Percentiles rank a stretch among this genome's conserved stretches.
These are phyloP conservation scores for Belonocnema kinseyi DNA, from an alignment of 1,140 invertebrate species.

Conservation along the genomic window DNA sequence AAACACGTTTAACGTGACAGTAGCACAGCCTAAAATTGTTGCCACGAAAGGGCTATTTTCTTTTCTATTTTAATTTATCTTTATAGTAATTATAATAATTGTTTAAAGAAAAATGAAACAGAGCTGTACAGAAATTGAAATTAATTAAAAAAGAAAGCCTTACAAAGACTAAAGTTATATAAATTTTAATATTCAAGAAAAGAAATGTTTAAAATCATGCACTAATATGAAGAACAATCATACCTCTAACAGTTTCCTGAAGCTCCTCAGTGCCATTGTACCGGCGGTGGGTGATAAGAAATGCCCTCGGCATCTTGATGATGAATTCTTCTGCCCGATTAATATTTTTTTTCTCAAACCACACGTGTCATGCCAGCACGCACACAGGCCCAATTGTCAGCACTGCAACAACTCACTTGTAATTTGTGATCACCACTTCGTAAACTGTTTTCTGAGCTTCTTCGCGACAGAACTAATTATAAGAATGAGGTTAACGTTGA, in stretches of 20 bases:
- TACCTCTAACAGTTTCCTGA: constrained; percentile 67
- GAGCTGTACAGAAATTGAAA: too few relatives aligned
- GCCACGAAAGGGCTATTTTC: too few relatives aligned
- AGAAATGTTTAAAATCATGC: neutral
- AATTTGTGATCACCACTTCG: constrained; percentile 7
- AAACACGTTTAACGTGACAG: too few relatives aligned
- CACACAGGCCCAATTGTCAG: constrained; percentile 26
- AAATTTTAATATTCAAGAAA: neutral
- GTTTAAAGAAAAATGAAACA: too few relatives aligned
- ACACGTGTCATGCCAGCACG: constrained; percentile 34
- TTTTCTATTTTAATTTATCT: too few relatives aligned
- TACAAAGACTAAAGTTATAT: too few relatives aligned
- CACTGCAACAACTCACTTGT: constrained; percentile 22
- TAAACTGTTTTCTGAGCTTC: constrained; percentile 6
- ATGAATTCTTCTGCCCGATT: neutral
- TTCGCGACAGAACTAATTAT: neutral
- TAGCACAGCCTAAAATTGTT: too few relatives aligned
- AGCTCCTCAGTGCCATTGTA: constrained; percentile 74
- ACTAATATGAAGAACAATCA: constrained; percentile 43
- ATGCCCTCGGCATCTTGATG: constrained; percentile 76
- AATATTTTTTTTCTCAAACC: neutral
- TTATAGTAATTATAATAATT: too few relatives aligned
- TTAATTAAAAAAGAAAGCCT: too few relatives aligned
- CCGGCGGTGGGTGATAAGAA: constrained; percentile 77
- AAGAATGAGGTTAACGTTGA: neutral